Conservation (phyloP, 2,888 invertebrate species). For the Belgica antarctica region DNA sequence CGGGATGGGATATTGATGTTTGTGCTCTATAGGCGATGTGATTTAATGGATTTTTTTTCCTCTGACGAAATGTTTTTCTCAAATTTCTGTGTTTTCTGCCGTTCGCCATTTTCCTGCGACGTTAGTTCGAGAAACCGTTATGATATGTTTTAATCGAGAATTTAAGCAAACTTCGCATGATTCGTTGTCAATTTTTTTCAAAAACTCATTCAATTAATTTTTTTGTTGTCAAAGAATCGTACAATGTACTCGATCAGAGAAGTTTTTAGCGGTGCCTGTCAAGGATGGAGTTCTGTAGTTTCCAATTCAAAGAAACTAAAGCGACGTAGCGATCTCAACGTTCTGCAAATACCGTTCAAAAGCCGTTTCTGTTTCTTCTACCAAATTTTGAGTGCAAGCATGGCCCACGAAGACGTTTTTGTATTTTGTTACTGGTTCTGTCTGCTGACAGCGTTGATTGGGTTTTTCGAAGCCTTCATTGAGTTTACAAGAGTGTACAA, state of each 20-base stretch:
- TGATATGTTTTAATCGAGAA: not conserved
- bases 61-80: conserved; percentile 2
- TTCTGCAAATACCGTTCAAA: conserved; percentile 25
- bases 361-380: not conserved
- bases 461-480: not conserved
- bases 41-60: conserved; percentile 38
- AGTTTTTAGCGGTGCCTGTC: too few relatives aligned
- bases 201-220: too few relatives aligned
- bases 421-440: conserved; percentile 13
- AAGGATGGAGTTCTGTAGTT: too few relatives aligned
- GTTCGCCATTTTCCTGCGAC: not conserved
- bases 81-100: not conserved
- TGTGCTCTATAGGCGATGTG: conserved; percentile 33
- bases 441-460: not conserved
- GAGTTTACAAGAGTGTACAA: not conserved
- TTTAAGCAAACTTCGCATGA: too few relatives aligned
- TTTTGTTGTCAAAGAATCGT: too few relatives aligned
- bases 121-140: not conserved
- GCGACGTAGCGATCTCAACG: not conserved
- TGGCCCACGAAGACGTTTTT: not conserved
- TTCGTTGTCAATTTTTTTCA: not conserved
- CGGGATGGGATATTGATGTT: conserved; percentile 41
- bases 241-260: too few relatives aligned
- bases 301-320: too few relatives aligned
- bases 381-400: not conserved